phyloP scores from a whole-genome alignment of 2,797 vertebrate genomes.

The Micromesistius poutassou region DNA sequence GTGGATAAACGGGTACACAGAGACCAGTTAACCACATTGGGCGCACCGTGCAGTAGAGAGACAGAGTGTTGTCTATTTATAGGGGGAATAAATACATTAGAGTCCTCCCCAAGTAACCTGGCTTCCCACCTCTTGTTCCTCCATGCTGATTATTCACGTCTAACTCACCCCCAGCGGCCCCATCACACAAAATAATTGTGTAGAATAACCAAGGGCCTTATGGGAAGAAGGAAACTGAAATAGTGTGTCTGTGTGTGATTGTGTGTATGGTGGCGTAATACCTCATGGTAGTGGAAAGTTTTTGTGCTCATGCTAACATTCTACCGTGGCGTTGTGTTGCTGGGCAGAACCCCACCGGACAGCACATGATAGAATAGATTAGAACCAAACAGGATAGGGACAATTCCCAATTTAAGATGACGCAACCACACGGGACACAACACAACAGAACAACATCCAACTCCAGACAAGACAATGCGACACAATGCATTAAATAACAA shows the following conservation, averaged over 20 bases:
- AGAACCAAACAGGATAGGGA: neutral
- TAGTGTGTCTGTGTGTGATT: neutral
- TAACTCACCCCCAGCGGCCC: neutral
- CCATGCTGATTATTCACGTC: neutral
- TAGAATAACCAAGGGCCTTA: neutral
- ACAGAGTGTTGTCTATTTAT: conserved; percentile 35
- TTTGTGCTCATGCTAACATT: too few species aligned
- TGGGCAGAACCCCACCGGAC: too few species aligned
- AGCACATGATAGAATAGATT: neutral
- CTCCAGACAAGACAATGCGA: too few species aligned
- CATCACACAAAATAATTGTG: neutral
- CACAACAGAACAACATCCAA: neutral
- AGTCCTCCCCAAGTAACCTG: conserved; percentile 21
- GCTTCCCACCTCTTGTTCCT: neutral
- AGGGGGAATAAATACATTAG: conserved; percentile 30
- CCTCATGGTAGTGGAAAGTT: too few species aligned
- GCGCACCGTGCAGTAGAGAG: conserved; percentile 21
- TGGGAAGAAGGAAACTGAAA: neutral
- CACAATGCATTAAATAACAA: too few species aligned
- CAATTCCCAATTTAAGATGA: too few species aligned
- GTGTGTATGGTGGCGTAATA: too few species aligned
- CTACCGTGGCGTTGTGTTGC: too few species aligned
- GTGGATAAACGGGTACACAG: neutral
- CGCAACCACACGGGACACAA: neutral
- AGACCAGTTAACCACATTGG: neutral